Evolutionary conservation across 2,113 vertebrate species (phyloP), one percentile per base, ranked within the genome.

Genomic region (Australoheros scitulus): DNA sequence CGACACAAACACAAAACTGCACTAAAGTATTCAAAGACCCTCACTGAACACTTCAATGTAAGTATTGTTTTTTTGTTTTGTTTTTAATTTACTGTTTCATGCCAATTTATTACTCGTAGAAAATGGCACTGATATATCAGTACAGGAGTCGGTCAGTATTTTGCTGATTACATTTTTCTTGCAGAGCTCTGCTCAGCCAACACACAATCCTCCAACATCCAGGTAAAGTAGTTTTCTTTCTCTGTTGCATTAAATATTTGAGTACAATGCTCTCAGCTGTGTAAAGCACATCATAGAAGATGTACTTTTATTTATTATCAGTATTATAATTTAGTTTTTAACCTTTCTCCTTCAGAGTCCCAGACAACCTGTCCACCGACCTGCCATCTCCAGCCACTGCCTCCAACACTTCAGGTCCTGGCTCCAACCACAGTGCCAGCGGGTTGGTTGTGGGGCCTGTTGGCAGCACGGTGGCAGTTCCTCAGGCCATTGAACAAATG

Each of bases 31-130:
- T 98, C 97, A 61, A 97, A 97, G 82, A 97, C 96, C 3, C 97
- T 99, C 56, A 95, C 92, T 0, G 97, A 98, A 61, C 97, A 99
- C 92, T 99, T 99, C 94, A 96, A 94, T 94, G 97, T 98, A 94
- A 91, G 89, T 79, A 11, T 47, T 5, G 5, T 6, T 14, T 14
- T 43, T 43, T 43, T 43, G 13, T 47, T 15, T 47, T 14, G 1
- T 43, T 11, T 47, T 14, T 41, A 26, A 29, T 43, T 2, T 6
- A 32, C 8, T 1, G 22, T 61, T 29, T 4, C 10, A 11, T 65
- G 10, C 1, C 13, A 50, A 6, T 68, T 34, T 47, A 57, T 14
- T 55, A 26, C 41, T 13, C 50, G 41, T 70, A 52, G 65, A 72
- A 72, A 72, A 72, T 32, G 6, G 26, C 47, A 72, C 29, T 72